phyloP scores from a whole-genome alignment of 2,888 invertebrate genomes.

The Nymphalis urticae region DNA sequence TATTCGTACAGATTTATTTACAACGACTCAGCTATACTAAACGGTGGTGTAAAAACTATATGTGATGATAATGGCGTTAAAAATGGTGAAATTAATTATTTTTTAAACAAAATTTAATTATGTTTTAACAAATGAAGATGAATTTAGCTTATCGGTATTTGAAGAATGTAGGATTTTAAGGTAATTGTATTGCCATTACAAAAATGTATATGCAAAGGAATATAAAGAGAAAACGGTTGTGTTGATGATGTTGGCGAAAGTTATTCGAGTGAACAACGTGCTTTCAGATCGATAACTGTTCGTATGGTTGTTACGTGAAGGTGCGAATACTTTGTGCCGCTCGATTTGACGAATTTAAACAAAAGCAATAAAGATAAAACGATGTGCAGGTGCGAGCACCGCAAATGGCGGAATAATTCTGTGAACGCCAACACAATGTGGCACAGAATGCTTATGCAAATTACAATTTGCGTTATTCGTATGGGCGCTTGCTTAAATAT shows the following conservation, averaged over 20 bases:
- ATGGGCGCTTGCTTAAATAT: conserved; percentile 39
- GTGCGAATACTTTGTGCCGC: conserved; percentile 36
- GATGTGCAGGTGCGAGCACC: conserved; percentile 42
- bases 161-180: not conserved
- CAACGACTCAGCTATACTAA: conserved; percentile 1
- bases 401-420: conserved; percentile 49
- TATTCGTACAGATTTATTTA: conserved; percentile 26
- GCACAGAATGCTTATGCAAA: conserved; percentile 62
- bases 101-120: not conserved
- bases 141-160: not conserved
- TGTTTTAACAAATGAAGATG: not conserved
- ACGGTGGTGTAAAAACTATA: not conserved
- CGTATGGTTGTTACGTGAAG: conserved; percentile 25
- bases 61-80: not conserved
- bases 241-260: not conserved
- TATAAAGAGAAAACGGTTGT: not conserved
- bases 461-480: conserved; percentile 53
- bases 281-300: conserved; percentile 27
- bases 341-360: conserved; percentile 40
- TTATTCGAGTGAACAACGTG: conserved; percentile 15
- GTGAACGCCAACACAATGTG: conserved; percentile 41
- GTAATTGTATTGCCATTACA: not conserved
- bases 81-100: not conserved
- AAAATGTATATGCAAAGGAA: not conserved
- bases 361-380: conserved; percentile 38